phyloP scores from a whole-genome alignment of 2,797 vertebrate species.

The Denticeps clupeoides region DNA sequence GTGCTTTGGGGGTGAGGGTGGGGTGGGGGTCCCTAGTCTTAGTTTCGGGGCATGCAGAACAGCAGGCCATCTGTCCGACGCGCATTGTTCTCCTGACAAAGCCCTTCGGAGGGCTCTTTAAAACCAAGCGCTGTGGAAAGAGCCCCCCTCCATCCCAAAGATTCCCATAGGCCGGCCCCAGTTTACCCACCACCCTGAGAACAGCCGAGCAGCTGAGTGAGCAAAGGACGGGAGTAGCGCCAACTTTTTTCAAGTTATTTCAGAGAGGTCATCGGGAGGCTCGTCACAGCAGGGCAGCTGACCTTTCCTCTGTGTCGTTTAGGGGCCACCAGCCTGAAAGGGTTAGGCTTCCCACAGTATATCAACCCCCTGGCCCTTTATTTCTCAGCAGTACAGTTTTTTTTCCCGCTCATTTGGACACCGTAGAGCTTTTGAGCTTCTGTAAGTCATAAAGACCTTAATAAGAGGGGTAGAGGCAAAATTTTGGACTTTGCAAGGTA shows the following conservation, averaged over 20 bases:
- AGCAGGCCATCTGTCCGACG: conserved; percentile 37
- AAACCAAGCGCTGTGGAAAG: not conserved
- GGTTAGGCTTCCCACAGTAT: not conserved
- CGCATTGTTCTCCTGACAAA: conserved; percentile 28
- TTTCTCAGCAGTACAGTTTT: conserved; percentile 9
- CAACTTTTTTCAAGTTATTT: no score
- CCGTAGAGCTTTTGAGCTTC: not conserved
- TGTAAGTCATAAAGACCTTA: not conserved
- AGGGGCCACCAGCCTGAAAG: no score
- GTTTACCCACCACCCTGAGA: no score
- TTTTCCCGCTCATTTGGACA: conserved; percentile 7
- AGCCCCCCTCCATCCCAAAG: no score
- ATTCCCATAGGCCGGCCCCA: no score
- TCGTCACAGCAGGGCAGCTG: no score
- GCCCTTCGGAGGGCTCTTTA: conserved; percentile 3
- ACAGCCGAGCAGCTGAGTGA: no score
- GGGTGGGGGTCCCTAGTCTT: conserved; percentile 12
- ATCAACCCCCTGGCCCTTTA: not conserved
- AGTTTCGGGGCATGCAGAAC: conserved; percentile 9
- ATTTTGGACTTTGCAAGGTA: no score
- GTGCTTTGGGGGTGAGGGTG: not conserved
- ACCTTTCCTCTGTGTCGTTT: no score
- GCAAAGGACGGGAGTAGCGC: no score
- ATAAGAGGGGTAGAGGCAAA: no score
- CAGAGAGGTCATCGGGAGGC: no score